Evolutionary conservation across 1,140 invertebrate species (phyloP).

Genomic region (Papilio polytes): DNA sequence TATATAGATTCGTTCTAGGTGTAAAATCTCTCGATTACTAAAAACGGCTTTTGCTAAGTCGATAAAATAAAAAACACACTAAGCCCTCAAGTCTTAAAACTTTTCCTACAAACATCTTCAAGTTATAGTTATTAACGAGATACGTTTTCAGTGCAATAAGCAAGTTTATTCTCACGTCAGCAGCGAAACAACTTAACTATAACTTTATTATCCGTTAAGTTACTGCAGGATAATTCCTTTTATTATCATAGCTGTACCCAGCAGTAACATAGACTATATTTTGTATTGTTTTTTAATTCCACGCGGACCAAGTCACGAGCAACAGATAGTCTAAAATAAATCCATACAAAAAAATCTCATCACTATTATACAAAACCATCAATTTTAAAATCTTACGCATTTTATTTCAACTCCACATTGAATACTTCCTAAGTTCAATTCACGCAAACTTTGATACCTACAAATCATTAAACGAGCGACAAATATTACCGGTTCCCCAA

Average conservation of each 20-base stretch:
- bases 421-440: not conserved
- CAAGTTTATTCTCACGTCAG: constrained; percentile 9
- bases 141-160: constrained; percentile 10
- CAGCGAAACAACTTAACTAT: not conserved
- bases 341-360: not conserved
- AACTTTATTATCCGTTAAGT: not conserved
- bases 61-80: not conserved
- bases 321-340: no score
- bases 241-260: not conserved
- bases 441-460: not conserved
- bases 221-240: not conserved
- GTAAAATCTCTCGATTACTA: no score
- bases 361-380: not conserved
- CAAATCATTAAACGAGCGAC: constrained; percentile 6
- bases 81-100: not conserved
- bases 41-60: no score
- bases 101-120: not conserved
- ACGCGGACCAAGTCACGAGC: no score
- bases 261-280: no score
- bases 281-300: no score
- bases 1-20: no score
- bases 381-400: not conserved
- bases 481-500: constrained; percentile 41
- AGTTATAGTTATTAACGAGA: not conserved
- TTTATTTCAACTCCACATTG: not conserved